phyloP scores from a whole-genome alignment of 2,888 invertebrate species.

The Cerastis leucographa region DNA sequence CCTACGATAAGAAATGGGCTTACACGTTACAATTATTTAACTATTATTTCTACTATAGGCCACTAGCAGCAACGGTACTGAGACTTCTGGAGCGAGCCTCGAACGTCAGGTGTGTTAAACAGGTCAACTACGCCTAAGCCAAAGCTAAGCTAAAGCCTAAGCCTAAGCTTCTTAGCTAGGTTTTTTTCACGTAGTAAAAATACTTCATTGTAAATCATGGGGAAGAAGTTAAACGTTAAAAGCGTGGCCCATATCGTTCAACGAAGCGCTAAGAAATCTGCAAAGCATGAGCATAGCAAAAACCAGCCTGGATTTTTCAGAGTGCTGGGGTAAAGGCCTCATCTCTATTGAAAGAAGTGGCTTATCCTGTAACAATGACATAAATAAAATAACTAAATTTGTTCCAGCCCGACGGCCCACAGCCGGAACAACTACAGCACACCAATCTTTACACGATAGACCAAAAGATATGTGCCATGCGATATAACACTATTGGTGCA shows the following conservation, averaged over 20 bases:
- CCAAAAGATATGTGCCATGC: slow-evolving; percentile 76
- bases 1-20: neutral
- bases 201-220: neutral
- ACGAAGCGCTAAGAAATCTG: neutral
- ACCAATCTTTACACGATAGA: slow-evolving; percentile 79
- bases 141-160: no score
- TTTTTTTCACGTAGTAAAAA: neutral
- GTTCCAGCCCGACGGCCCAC: slow-evolving; percentile 79
- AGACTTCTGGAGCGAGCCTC: neutral
- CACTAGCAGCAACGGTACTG: slow-evolving; percentile 32
- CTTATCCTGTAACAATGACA: neutral
- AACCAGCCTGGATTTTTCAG: neutral
- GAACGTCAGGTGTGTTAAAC: slow-evolving; percentile 36
- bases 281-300: neutral
- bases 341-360: neutral
- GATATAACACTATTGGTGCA: slow-evolving; percentile 82
- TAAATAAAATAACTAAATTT: slow-evolving; percentile 3
- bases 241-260: neutral
- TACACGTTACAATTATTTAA: slow-evolving; percentile 1
- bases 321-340: neutral
- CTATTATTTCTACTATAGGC: slow-evolving; percentile 29
- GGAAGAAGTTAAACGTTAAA: neutral
- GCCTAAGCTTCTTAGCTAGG: neutral
- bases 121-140: slow-evolving; percentile 3
- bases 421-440: slow-evolving; percentile 84